Evolutionary conservation across 23 tunicate genomes (phyloP).

Genomic region (Halocynthia aurantium): DNA sequence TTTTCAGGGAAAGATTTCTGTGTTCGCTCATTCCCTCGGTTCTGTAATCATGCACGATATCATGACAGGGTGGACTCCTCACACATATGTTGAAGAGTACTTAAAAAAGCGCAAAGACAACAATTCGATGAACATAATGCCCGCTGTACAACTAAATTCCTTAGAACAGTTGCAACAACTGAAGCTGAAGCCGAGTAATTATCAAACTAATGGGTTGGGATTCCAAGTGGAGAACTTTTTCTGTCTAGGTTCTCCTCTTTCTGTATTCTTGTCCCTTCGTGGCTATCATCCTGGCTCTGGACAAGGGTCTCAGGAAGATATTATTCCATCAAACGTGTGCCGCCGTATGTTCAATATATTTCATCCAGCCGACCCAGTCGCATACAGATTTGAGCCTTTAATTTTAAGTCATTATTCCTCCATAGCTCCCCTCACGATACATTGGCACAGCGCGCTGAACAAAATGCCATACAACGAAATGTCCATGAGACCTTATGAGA

Average conservation of each 20-base stretch:
- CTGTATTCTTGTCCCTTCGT: conserved; percentile 55
- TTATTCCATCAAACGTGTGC: conserved; percentile 33
- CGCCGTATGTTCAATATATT: conserved; percentile 54
- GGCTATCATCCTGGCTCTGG: conserved; percentile 36
- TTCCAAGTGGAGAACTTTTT: conserved; percentile 57
- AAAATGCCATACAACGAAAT: conserved; percentile 12
- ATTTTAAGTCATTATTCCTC: conserved; percentile 37
- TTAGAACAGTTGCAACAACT: background rate
- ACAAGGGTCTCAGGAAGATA: conserved; percentile 16
- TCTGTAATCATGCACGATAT: conserved; percentile 75
- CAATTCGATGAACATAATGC: background rate
- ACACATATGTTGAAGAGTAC: conserved; percentile 11
- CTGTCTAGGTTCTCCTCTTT: conserved; percentile 83
- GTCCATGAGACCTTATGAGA: background rate
- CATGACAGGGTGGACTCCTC: conserved; percentile 48
- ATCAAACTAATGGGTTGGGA: conserved; percentile 21
- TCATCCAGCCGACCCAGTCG: conserved; percentile 95
- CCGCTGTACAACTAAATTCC: background rate
- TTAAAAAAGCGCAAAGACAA: background rate
- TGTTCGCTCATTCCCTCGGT: conserved; percentile 85
- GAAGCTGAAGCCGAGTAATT: background rate
- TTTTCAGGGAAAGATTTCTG: conserved; percentile 66
- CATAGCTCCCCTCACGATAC: conserved; percentile 61
- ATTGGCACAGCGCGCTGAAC: conserved; percentile 7
- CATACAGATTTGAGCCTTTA: conserved; percentile 87